Base-by-base conservation (phyloP, 2,113 vertebrate species). In the Piprites chloris region DNA sequence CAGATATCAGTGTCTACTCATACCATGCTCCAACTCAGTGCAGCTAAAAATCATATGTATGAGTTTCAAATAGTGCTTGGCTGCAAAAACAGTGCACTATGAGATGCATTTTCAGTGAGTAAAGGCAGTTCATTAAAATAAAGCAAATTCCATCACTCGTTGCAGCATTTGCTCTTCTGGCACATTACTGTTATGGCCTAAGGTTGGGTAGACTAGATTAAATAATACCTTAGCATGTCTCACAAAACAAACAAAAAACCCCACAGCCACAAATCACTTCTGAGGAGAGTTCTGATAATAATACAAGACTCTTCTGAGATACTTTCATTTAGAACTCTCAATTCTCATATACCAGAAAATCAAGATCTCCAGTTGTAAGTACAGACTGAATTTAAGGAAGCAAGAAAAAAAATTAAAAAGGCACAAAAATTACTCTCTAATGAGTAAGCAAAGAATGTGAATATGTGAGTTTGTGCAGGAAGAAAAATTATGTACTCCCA, bases 341-440 rank as follows among this genome's bases (percentile, higher is more conserved):
- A 80, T 78, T 79, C 72, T 72, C 22, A 82, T 83, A 67, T 22
- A 92, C 78, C 53, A 81, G 90, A 85, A 95, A 95, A 96, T 79
- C 77, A 63, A 89, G 93, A 85, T 85, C 32, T 84, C 44, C 81
- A 23, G 52, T 14, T 87, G 18, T 49, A 55, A 65, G 79, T n/a
- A 53, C 37, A 90, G 82, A 81, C 2, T 42, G 26, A 63, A 81
- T 93, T 89, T 94, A 61, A 92, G 92, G 49, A 92, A 90, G 30
- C 2, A 2, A 50, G 35, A 26, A 91, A 68, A 68, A 58, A 74
- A n/a, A 10, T 15, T 37, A 0, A 30, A 23, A 67, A 49, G 42
- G 73, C 30, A 90, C 67, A 90, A 90, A 91, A 96, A 72, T 68
- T 82, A 74, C 76, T 84, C 87, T 55, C 28, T 87, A 87, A 90